Percentiles rank a stretch among this genome's conserved stretches.
Conservation (phyloP, 92 coral and sea anemone genomes). For the Porites lobata region DNA sequence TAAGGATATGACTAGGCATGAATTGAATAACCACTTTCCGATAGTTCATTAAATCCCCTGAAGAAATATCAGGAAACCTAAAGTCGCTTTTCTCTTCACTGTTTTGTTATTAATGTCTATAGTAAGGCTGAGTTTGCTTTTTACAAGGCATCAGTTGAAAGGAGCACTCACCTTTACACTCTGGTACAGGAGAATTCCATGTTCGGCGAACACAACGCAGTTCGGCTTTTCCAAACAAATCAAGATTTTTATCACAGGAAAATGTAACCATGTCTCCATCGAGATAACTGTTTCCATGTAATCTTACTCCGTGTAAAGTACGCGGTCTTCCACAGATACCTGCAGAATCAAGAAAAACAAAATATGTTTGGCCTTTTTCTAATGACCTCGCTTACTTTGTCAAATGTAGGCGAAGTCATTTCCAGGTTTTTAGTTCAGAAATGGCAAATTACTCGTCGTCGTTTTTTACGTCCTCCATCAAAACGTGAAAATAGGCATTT, state of each 20-base stretch:
- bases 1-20: too few relatives aligned
- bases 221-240: constrained; percentile 46
- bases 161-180: constrained; percentile 44
- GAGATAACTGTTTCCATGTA: constrained; percentile 27
- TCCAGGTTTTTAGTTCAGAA: too few relatives aligned
- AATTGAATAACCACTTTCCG: too few relatives aligned
- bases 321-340: constrained; percentile 65
- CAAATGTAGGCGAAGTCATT: neutral
- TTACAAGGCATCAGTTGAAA: neutral
- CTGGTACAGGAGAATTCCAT: constrained; percentile 41
- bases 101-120: too few relatives aligned
- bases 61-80: too few relatives aligned
- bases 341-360: neutral
- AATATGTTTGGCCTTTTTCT: too few relatives aligned
- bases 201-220: constrained; percentile 22
- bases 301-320: constrained; percentile 26
- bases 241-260: constrained; percentile 38
- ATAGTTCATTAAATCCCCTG: too few relatives aligned
- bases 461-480: too few relatives aligned
- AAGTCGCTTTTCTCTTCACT: too few relatives aligned
- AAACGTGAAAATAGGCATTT: too few relatives aligned
- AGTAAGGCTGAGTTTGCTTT: neutral
- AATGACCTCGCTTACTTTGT: too few relatives aligned
- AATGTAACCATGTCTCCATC: constrained; percentile 60
- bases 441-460: too few relatives aligned